Percentiles rank a stretch among this genome's conserved stretches.
Evolutionary conservation across 2,113 vertebrate genomes (phyloP).

Genomic region (Poeciliopsis retropinna): DNA sequence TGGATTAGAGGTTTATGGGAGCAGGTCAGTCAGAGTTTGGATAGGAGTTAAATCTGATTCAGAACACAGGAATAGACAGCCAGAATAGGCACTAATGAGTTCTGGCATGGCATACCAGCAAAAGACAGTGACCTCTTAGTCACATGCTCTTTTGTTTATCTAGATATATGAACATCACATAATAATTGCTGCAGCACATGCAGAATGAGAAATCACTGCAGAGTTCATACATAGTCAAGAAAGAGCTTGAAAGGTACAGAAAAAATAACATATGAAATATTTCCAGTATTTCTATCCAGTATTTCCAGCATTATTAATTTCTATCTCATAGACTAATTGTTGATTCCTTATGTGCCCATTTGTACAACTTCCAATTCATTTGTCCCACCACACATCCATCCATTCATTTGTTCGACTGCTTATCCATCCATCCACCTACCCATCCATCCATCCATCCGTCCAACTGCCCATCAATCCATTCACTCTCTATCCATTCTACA

Average conservation of each 20-base stretch:
- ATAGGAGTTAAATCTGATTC: constrained; percentile 63
- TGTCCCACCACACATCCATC: no score
- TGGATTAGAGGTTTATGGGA: constrained; percentile 77
- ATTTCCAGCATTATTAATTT: not conserved
- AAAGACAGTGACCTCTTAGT: constrained; percentile 10
- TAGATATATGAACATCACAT: no score
- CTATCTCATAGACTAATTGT: not conserved
- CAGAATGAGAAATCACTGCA: no score
- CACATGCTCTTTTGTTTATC: no score
- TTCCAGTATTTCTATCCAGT: no score
- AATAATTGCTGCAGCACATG: no score
- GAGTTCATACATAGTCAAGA: not conserved
- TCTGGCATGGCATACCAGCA: constrained; percentile 47
- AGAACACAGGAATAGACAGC: constrained; percentile 71
- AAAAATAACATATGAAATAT: not conserved
- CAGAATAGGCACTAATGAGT: constrained; percentile 54
- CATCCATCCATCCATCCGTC: no score
- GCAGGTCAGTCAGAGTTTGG: constrained; percentile 62
- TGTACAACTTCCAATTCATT: no score
- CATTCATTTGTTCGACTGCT: no score
- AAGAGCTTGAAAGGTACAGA: not conserved
- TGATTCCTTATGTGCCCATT: not conserved
- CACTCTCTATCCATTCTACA: no score
- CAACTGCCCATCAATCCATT: no score
- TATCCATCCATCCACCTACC: no score